Conservation (phyloP, 2,797 vertebrate genomes). For the Rhinophrynus dorsalis region DNA sequence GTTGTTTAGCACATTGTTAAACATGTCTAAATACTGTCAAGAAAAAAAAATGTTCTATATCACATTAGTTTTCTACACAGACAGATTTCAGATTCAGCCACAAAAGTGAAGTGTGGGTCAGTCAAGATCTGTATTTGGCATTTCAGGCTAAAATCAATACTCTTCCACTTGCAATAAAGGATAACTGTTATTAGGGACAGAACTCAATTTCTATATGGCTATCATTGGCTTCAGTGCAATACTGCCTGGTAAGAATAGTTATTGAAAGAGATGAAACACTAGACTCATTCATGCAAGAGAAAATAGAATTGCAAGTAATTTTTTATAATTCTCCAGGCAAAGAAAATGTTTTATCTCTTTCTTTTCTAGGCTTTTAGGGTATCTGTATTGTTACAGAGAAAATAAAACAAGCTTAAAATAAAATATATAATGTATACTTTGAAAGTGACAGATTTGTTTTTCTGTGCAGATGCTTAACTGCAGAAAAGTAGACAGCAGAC, state of each 20-base stretch:
- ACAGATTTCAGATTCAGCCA: conserved; percentile 18
- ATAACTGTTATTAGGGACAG: conserved; percentile 36
- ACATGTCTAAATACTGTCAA: too few relatives aligned
- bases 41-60: too few relatives aligned
- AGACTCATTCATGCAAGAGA: conserved; percentile 28
- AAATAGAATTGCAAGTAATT: conserved; percentile 43
- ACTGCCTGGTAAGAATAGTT: conserved; percentile 55
- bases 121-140: background rate
- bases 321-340: conserved; percentile 28
- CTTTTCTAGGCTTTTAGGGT: background rate
- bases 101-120: conserved; percentile 32
- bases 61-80: too few relatives aligned
- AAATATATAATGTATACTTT: conserved; percentile 16
- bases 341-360: conserved; percentile 48
- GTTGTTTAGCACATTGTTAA: too few relatives aligned
- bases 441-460: conserved; percentile 45
- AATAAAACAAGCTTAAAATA: conserved; percentile 35
- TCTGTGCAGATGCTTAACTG: conserved; percentile 31
- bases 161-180: conserved; percentile 44
- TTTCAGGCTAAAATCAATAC: conserved; percentile 42
- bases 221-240: conserved; percentile 52
- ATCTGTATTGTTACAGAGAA: conserved; percentile 39
- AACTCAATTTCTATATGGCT: conserved; percentile 48
- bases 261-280: conserved; percentile 42
- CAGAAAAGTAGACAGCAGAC: conserved; percentile 12